These are phyloP conservation scores for Sprattus sprattus DNA, from an alignment of 2,113 vertebrate species.

Conservation along the genomic window DNA sequence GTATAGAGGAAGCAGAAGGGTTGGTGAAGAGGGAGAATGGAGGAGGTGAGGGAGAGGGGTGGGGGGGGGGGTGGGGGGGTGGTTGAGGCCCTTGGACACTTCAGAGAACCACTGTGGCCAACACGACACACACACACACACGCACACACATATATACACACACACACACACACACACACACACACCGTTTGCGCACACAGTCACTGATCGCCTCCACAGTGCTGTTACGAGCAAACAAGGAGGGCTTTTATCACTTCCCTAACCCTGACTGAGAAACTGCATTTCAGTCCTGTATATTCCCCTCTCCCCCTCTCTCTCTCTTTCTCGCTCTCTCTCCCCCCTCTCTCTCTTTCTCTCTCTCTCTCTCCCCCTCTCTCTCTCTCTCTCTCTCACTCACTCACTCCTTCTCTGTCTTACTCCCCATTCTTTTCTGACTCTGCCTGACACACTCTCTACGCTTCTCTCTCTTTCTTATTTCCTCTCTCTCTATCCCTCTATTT, in stretches of 20 bases:
- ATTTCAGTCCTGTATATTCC: conserved; percentile 71
- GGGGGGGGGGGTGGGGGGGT: conserved; percentile 47
- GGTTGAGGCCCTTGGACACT: conserved; percentile 37
- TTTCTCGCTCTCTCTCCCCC: conserved; percentile 24
- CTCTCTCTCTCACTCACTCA: conserved; percentile 36
- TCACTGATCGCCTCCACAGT: conserved; percentile 39
- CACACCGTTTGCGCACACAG: background rate
- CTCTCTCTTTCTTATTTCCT: background rate
- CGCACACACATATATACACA: background rate
- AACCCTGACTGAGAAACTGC: conserved; percentile 84
- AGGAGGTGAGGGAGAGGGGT: conserved; percentile 45
- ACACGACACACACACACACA: conserved; percentile 8
- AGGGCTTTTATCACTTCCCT: conserved; percentile 85
- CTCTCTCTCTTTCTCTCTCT: conserved; percentile 33
- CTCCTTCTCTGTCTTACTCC: conserved; percentile 68
- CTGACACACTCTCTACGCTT: background rate
- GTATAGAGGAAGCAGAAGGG: background rate
- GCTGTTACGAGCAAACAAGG: conserved; percentile 77
- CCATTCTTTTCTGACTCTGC: background rate
- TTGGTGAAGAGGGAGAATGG: background rate
- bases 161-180: background rate
- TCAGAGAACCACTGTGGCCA: background rate
- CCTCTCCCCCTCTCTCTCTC: conserved; percentile 4
- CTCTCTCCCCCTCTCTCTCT: conserved; percentile 29
- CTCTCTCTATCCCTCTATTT: background rate